Evolutionary conservation across 2,113 vertebrate genomes (phyloP), one percentile per base, ranked within the genome.

Genomic region (Periophthalmus modestus): DNA sequence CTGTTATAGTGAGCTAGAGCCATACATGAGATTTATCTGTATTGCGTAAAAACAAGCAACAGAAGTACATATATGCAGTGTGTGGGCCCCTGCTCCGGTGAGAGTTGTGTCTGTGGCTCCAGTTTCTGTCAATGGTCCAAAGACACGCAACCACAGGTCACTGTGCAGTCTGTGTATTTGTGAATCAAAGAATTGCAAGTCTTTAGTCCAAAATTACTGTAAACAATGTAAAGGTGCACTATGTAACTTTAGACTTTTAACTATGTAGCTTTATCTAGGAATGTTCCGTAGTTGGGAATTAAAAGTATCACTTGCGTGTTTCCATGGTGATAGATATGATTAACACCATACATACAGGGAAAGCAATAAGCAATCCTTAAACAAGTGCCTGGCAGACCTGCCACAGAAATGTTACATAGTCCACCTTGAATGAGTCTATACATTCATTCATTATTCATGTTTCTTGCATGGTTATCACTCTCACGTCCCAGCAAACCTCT

Each of bases 71-170:
- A 9, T 23, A 10, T 57, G 54, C 19, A 62, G 24, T 33, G 28
- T 59, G n/a, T 59, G 57, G 23, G 28, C 58, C 28, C 33, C 61
- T 63, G 59, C 33, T 63, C 14, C 59, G 7, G 28, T 34, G 61
- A 36, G 61, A 63, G 61, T 54, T 59, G 59, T 55, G 11, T 67
- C 21, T 61, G 43, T 3, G 54, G 34, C n/a, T 66, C 61, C 19
- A 47, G 34, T 36, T 75, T 75, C 63, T 28, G 48, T 33, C 39
- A 69, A 7, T 14, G 46, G 23, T 23, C 24, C 6, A 24, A 63
- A 65, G 59, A 70, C 36, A 66, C 14, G 57, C 47, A 47, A 59
- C 62, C 34, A n/a, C 62, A 62, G 15, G 59, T 62, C 59, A 75
- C 15, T 18, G 58, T 58, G 58, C 28, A 0, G 5, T 28, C 36